Evolutionary conservation across 1,140 invertebrate genomes (phyloP), one percentile per base, ranked within the genome.

Genomic region (Pseudomyrmex concolor): DNA sequence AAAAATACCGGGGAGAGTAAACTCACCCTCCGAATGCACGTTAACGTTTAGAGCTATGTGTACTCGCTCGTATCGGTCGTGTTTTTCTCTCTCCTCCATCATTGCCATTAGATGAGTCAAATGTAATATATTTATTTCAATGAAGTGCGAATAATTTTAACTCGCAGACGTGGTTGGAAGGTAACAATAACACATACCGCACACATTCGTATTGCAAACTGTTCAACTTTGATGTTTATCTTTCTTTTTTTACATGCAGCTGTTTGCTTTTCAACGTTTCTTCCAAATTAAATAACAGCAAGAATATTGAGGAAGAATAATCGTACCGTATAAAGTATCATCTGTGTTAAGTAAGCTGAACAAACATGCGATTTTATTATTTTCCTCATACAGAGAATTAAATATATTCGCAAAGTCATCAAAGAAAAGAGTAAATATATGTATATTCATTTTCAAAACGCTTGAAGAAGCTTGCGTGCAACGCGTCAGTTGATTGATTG

Each of bases 21-120:
- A 34, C 48, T 25, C 34, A 22, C 57, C 54, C 54, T 59, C 50
- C 54, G 19, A 80, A 80, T 45, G 67, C 66, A 78, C 64, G 76
- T 78, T 19, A 19, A 48, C 19, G 66, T 70, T 78, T 19, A 19
- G 54, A 8, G 15, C 10, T 43, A 34, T 7, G 48, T 13, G 48
- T 43, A 34, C 34, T 34, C 7, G 34, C 34, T 34, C 17, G 73
- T 51, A 12, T 22, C 57, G 34, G 17, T 48, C 63, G 63, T 48
- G 50, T 19, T 43, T 54, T 54, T 34, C 22, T 9, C 5, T 8
- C 3, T 34, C 19, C 25, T 2, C 2, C 12, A 3, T 7, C 22
- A 2, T 7, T 13, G 25, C n/a, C 62, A 3, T 55, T 7, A n/a
- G 12, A 43, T 10, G 59, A 2, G 5, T 34, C 15, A 66, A 55